Evolutionary conservation across 2,797 vertebrate species (phyloP).

Genomic region (Numenius phaeopus): DNA sequence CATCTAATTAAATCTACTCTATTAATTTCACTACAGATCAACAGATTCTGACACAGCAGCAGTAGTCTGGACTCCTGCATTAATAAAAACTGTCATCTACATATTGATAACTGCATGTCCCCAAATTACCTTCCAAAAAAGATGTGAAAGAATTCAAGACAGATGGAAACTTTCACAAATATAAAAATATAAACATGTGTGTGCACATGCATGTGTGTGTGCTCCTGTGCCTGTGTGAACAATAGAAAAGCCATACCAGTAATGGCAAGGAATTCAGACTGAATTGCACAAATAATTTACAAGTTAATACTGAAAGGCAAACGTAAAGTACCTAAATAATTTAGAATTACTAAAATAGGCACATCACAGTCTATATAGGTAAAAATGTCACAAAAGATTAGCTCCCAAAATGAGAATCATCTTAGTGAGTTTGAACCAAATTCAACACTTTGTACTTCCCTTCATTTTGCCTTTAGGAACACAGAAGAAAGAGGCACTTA

Average conservation of each 20-base stretch:
- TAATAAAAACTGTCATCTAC: neutral
- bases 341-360: neutral
- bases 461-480: neutral
- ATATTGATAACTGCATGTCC: neutral
- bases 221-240: neutral
- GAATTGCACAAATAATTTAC: neutral
- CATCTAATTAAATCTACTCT: neutral
- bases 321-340: neutral
- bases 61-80: neutral
- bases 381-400: neutral
- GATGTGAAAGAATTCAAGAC: neutral
- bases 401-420: neutral
- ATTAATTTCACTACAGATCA: neutral
- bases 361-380: neutral
- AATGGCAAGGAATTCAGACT: neutral
- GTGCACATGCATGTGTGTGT: accelerated
- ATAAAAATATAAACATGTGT: neutral
- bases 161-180: neutral
- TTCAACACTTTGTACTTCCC: neutral
- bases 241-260: neutral
- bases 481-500: neutral
- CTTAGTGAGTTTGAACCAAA: neutral
- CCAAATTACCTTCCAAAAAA: neutral
- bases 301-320: neutral
- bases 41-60: neutral